Evolutionary conservation across 2,113 vertebrate species (phyloP).

Genomic region (Macroglossus sobrinus): DNA sequence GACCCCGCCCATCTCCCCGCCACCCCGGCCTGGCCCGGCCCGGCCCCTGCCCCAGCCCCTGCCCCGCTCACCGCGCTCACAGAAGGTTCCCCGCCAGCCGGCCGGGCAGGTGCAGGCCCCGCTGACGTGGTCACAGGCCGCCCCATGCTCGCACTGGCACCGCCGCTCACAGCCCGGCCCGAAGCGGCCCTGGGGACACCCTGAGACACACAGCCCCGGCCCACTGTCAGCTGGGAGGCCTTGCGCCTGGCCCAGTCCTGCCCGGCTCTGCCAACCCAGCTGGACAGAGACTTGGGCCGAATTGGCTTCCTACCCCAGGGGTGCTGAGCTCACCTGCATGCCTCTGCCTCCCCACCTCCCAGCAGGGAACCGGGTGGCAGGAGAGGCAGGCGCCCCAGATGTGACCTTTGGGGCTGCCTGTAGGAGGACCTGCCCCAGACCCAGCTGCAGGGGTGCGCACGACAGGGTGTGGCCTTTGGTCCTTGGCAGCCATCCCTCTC

Average conservation of each 20-base stretch:
- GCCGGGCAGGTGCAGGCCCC: conserved; percentile 92
- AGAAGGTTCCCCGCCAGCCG: conserved; percentile 94
- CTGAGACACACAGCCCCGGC: conserved; percentile 70
- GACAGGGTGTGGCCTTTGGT: accelerated
- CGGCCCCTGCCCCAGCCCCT: accelerated
- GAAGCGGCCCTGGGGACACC: conserved; percentile 88
- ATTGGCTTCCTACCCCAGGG: neutral
- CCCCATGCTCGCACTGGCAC: conserved; percentile 92
- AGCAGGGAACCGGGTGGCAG: too few species aligned
- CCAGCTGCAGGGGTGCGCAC: accelerated
- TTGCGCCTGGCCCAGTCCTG: too few species aligned
- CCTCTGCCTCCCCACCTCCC: neutral
- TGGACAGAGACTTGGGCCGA: accelerated
- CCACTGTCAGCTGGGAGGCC: accelerated
- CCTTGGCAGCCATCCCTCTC: neutral
- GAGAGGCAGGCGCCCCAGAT: neutral
- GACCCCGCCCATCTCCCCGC: accelerated
- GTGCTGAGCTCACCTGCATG: neutral
- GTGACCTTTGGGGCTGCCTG: too few species aligned
- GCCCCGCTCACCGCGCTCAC: conserved; percentile 87
- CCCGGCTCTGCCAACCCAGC: accelerated
- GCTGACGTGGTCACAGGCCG: conserved; percentile 91
- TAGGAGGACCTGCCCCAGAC: neutral
- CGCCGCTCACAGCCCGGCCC: conserved; percentile 85
- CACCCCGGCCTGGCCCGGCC: neutral